A percentile compares a stretch with the other conserved stretches of the same genome.
These are phyloP conservation scores for Hemistola chrysoprasaria DNA, from an alignment of 2,888 invertebrate genomes.

Conservation along the genomic window DNA sequence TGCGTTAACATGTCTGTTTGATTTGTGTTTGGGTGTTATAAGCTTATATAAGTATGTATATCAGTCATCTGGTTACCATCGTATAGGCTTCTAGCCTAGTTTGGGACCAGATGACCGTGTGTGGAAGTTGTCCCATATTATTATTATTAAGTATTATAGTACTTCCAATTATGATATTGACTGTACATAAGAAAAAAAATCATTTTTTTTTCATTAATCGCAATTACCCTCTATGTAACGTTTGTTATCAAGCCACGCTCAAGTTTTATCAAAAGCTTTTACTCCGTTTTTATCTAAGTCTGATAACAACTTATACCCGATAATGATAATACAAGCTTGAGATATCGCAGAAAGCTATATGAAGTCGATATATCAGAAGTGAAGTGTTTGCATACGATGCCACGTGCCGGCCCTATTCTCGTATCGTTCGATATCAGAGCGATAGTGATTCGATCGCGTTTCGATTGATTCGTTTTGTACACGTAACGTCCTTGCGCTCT, in stretches of 20 bases:
- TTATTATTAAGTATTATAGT: no score
- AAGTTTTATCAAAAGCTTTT: constrained; percentile 70
- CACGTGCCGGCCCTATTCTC: constrained; percentile 40
- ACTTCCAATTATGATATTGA: no score
- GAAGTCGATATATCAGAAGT: constrained; percentile 59
- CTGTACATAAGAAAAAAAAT: no score
- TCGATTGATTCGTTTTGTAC: constrained; percentile 6
- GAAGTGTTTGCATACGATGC: constrained; percentile 63
- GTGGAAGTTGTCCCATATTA: no score
- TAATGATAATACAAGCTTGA: constrained; percentile 73
- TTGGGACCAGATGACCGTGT: no score
- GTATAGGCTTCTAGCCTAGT: no score
- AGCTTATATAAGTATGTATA: no score
- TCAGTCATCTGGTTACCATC: no score
- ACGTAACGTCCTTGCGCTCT: no score
- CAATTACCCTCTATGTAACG: constrained; percentile 6
- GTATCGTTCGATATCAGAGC: constrained; percentile 7
- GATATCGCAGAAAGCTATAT: constrained; percentile 71
- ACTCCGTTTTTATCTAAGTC: constrained; percentile 66
- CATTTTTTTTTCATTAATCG: constrained; percentile 1
- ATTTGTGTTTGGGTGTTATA: no score
- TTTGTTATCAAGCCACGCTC: constrained; percentile 32
- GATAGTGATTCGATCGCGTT: constrained; percentile 17
- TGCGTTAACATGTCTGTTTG: no score
- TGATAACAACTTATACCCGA: constrained; percentile 61